These are phyloP conservation scores for Yoshiicerus persimilis DNA, from an alignment of 1,140 invertebrate species.

Conservation along the genomic window DNA sequence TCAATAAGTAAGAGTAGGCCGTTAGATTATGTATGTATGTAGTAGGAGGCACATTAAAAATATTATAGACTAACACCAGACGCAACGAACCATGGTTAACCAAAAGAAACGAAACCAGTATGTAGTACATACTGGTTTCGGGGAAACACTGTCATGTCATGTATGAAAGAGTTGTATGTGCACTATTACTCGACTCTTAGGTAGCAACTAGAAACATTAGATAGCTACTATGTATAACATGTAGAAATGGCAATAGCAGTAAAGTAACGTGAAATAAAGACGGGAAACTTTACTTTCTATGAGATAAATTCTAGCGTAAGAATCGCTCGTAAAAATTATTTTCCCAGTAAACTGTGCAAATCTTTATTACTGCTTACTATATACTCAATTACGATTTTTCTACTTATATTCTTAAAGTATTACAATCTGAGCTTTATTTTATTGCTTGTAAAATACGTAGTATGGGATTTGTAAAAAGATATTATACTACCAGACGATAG, in stretches of 20 bases:
- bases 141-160: neutral
- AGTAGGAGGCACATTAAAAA: neutral
- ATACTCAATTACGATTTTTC: slow-evolving; percentile 23
- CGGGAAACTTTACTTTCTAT: neutral
- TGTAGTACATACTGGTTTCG: neutral
- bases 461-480: slow-evolving; percentile 20
- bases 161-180: neutral
- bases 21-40: neutral
- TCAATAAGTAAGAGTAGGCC: neutral
- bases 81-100: neutral
- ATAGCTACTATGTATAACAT: neutral
- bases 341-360: slow-evolving; percentile 14
- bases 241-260: neutral
- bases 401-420: slow-evolving; percentile 23
- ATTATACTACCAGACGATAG: neutral
- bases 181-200: no score
- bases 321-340: slow-evolving; percentile 20
- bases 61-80: neutral
- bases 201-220: neutral
- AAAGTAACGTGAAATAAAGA: slow-evolving; percentile 6
- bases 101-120: neutral
- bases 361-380: slow-evolving; percentile 19
- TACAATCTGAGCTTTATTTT: slow-evolving; percentile 20
- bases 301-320: slow-evolving; percentile 12
- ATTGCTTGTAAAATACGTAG: slow-evolving; percentile 13